These are phyloP conservation scores for Sarcophaga subvicina DNA, from an alignment of 2,888 invertebrate species.

Conservation along the genomic window DNA sequence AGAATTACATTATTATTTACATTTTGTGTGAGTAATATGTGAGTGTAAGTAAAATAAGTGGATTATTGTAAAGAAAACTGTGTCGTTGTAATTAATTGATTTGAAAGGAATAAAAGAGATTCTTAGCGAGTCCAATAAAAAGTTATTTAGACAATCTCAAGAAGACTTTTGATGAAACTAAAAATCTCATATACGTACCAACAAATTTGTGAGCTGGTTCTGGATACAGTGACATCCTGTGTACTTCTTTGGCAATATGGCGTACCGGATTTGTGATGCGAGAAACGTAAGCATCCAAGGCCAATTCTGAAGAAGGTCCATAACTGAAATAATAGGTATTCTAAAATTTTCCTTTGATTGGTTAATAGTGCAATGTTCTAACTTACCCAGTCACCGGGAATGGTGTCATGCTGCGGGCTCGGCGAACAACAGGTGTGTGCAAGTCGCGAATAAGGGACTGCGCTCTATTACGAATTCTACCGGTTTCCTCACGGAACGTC, in stretches of 20 bases:
- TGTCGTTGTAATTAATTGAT: conserved; percentile 33
- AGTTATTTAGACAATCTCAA: conserved; percentile 4
- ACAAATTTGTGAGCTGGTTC: conserved; percentile 87
- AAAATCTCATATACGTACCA: conserved; percentile 82
- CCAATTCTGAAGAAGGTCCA: conserved; percentile 80
- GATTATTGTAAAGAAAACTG: conserved; percentile 5
- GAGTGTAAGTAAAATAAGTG: conserved; percentile 6
- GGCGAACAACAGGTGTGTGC: conserved; percentile 89
- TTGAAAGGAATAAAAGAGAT: conserved; percentile 36
- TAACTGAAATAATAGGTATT: conserved; percentile 75
- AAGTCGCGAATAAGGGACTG: conserved; percentile 88
- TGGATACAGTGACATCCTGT: conserved; percentile 86
- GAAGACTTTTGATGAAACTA: conserved; percentile 36
- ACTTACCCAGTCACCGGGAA: conserved; percentile 79
- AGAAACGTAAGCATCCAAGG: conserved; percentile 87
- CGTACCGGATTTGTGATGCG: conserved; percentile 86
- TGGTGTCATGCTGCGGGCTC: conserved; percentile 84
- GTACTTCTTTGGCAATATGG: conserved; percentile 85
- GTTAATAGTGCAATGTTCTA: not conserved
- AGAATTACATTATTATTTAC: conserved; percentile 29
- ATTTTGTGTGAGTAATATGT: conserved; percentile 27
- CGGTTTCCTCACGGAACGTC: conserved; percentile 92
- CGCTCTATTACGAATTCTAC: conserved; percentile 90
- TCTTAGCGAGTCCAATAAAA: conserved; percentile 40
- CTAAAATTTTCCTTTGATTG: not conserved